Evolutionary conservation across 2,113 vertebrate species (phyloP), one percentile per base, ranked within the genome.

Genomic region (Perccottus glenii): DNA sequence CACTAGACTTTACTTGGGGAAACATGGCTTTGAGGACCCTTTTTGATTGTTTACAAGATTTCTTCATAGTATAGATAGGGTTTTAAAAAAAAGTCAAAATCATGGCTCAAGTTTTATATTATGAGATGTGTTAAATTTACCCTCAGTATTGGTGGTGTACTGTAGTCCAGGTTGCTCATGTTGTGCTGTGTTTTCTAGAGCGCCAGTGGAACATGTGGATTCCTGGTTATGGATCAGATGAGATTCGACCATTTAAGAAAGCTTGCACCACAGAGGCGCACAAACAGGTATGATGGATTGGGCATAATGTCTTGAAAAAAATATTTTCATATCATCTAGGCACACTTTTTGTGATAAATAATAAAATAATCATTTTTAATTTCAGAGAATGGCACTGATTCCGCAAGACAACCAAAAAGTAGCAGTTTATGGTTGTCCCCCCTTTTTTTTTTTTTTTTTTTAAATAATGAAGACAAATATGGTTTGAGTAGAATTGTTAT

Each of bases 191-290:
- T 64, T 73, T 61, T 60, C 87, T 83, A 99, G 98, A 99, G 70
- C 96, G 96, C 48, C 98, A 99, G 88, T 99, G 98, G 97, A 99
- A 99, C 87, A 99, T 99, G 98, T 98, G 98, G 97, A 99, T 99
- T 79, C 98, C 98, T n/a, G 98, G 98, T 70, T 98, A 97, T 60
- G 98, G 98, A 51, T 98, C 98, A 12, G 98, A 99, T 82, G 98
- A 99, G 92, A 98, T 99, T 85, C 92, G 96, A 69, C 98, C 96
- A 5, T 99, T 98, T 81, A 99, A 98, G 90, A 99, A 98, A 91
- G 97, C 98, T 27, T 99, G 97, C 86, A 99, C 97, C 89, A 99
- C 98, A 93, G 98, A 99, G 93, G 98, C 98, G 82, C 98, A 99
- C 88, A 99, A 99, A 95, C 98, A 99, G 96, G 98, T 98, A 64